These are phyloP conservation scores for Drosophila kambysellisi DNA, from an alignment of 2,888 invertebrate species.

Conservation along the genomic window DNA sequence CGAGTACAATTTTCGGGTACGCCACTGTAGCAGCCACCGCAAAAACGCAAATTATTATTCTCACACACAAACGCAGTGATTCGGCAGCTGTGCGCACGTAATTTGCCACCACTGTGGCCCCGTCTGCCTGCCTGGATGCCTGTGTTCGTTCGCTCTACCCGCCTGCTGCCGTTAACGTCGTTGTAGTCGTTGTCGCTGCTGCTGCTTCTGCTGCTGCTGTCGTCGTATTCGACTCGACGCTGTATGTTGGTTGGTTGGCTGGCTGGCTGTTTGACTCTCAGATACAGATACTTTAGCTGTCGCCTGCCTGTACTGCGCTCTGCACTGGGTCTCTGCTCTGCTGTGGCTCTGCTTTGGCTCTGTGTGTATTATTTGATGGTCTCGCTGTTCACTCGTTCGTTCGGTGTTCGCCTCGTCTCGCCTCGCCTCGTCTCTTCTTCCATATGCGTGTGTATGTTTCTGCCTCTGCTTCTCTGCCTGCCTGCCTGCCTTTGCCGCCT, in stretches of 20 bases:
- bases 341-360: slow-evolving; percentile 48
- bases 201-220: slow-evolving; percentile 16
- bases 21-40: slow-evolving; percentile 57
- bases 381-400: slow-evolving; percentile 77
- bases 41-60: slow-evolving; percentile 63
- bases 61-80: slow-evolving; percentile 43
- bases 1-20: slow-evolving; percentile 33
- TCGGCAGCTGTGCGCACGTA: slow-evolving; percentile 50
- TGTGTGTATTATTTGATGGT: slow-evolving; percentile 77
- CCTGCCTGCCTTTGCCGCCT: slow-evolving; percentile 31
- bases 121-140: slow-evolving; percentile 39
- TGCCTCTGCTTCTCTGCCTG: slow-evolving; percentile 55
- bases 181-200: slow-evolving; percentile 24
- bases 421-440: slow-evolving; percentile 24
- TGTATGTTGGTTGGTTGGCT: slow-evolving; percentile 61
- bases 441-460: slow-evolving; percentile 48
- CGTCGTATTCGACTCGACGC: slow-evolving; percentile 41
- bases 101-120: slow-evolving; percentile 72
- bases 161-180: slow-evolving; percentile 32
- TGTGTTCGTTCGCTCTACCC: slow-evolving; percentile 32
- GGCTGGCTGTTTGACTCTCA: slow-evolving; percentile 62
- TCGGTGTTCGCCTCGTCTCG: slow-evolving; percentile 29
- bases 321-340: slow-evolving; percentile 44
- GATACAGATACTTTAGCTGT: slow-evolving; percentile 77
- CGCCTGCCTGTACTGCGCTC: slow-evolving; percentile 68